Conservation (phyloP, 2,888 invertebrate species). For the Drosophila neonasuta region DNA sequence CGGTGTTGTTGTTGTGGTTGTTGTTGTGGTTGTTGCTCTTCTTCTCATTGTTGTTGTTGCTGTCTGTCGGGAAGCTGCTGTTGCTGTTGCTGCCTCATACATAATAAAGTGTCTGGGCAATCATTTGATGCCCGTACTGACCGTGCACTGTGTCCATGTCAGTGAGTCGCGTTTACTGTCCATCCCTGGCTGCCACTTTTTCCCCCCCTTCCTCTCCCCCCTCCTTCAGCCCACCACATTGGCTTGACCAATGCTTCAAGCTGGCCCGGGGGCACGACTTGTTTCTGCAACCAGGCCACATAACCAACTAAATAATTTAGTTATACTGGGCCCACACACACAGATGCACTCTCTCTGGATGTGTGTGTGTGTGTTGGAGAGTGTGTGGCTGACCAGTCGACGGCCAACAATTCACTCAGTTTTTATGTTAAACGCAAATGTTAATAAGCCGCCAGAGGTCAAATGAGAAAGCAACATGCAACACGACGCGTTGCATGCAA, state of each 20-base stretch:
- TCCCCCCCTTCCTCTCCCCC: neutral
- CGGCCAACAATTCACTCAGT: slow-evolving; percentile 55
- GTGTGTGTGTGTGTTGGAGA: neutral
- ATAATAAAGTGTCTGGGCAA: slow-evolving; percentile 78
- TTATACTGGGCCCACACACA: slow-evolving; percentile 55
- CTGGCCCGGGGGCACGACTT: slow-evolving; percentile 41
- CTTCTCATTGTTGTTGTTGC: slow-evolving; percentile 27
- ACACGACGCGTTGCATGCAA: slow-evolving; percentile 13
- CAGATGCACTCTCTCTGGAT: slow-evolving; percentile 28
- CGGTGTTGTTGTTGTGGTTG: slow-evolving; percentile 25
- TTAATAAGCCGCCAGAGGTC: slow-evolving; percentile 57
- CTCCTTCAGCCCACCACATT: neutral
- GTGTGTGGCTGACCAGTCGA: slow-evolving; percentile 46
- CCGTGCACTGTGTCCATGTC: slow-evolving; percentile 54
- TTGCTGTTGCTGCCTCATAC: slow-evolving; percentile 61
- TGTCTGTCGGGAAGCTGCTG: slow-evolving; percentile 30
- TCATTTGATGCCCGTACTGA: slow-evolving; percentile 66
- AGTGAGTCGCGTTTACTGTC: slow-evolving; percentile 51
- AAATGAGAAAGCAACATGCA: slow-evolving; percentile 20
- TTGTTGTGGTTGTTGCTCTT: slow-evolving; percentile 3
- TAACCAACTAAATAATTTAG: slow-evolving; percentile 75
- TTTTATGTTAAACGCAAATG: slow-evolving; percentile 56
- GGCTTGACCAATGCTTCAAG: slow-evolving; percentile 30
- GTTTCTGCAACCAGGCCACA: slow-evolving; percentile 55
- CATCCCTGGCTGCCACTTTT: neutral